These are phyloP conservation scores for Cheilosia impressa DNA, from an alignment of 2,888 invertebrate species.

Conservation along the genomic window DNA sequence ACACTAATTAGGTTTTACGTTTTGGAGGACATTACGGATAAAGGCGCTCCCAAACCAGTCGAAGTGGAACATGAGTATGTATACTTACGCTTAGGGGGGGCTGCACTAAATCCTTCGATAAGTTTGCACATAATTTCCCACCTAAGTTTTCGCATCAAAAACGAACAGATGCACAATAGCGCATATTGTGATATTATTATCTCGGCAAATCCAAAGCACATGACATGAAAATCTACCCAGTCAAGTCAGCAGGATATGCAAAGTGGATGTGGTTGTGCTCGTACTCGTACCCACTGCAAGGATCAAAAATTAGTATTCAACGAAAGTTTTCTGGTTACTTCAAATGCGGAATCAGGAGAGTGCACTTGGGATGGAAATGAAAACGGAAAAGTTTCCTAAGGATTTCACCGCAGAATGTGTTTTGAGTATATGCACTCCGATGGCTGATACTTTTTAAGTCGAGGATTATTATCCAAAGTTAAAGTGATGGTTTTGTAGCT, in stretches of 20 bases:
- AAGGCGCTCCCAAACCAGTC: background rate
- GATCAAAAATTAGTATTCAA: slow-evolving; percentile 38
- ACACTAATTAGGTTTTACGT: slow-evolving; percentile 23
- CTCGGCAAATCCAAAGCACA: background rate
- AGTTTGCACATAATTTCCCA: too few relatives aligned
- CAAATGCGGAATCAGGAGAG: slow-evolving; percentile 16
- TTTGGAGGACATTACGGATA: background rate
- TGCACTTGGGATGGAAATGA: slow-evolving; percentile 12
- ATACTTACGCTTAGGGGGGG: background rate
- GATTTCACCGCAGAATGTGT: background rate
- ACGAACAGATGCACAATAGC: background rate
- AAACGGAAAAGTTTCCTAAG: slow-evolving; percentile 1
- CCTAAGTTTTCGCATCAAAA: too few relatives aligned
- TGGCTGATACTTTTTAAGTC: background rate
- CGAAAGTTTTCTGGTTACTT: slow-evolving; percentile 17
- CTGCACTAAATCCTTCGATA: background rate
- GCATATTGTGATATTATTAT: slow-evolving; percentile 6
- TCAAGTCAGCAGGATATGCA: background rate
- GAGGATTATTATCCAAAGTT: background rate
- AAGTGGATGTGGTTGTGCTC: background rate
- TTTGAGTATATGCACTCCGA: background rate
- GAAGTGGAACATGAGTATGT: background rate
- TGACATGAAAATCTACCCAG: background rate
- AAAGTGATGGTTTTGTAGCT: background rate
- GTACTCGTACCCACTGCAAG: background rate